Conservation (phyloP, 2,797 vertebrate genomes). For the Telmatherina bonti region DNA sequence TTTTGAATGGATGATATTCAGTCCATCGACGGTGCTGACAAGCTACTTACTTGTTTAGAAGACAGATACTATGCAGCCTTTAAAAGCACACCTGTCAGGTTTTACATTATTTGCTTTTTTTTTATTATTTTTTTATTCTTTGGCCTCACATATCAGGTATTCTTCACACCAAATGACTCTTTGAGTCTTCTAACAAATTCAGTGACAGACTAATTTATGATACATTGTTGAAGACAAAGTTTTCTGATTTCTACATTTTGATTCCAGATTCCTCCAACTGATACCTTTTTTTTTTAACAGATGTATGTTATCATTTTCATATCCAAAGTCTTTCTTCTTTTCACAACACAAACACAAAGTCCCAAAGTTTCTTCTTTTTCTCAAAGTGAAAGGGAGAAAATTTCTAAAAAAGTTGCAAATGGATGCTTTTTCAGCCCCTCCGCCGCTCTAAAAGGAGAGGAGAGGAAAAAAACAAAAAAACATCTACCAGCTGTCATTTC, state of each 20-base stretch:
- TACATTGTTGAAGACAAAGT: constrained; percentile 5
- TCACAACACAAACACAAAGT: not conserved
- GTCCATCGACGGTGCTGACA: constrained; percentile 31
- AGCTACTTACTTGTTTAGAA: constrained; percentile 49
- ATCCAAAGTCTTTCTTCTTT: not conserved
- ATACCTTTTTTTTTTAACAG: not conserved
- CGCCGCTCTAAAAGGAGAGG: not conserved
- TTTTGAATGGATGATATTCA: constrained; percentile 40
- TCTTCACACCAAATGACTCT: constrained; percentile 47
- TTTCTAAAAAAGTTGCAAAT: constrained; percentile 72
- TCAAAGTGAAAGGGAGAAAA: constrained; percentile 67
- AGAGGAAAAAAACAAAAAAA: constrained; percentile 30
- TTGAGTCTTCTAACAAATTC: constrained; percentile 17
- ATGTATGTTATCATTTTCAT: not conserved
- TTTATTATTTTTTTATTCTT: too few relatives aligned
- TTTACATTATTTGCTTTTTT: constrained; percentile 62
- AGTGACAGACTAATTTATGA: constrained; percentile 19
- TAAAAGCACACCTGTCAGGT: constrained; percentile 66
- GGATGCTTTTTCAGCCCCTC: constrained; percentile 52
- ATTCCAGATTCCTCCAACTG: not conserved
- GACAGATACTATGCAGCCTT: constrained; percentile 45
- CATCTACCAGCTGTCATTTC: constrained; percentile 86
- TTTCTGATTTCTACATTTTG: not conserved
- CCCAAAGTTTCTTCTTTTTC: constrained; percentile 42
- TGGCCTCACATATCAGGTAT: constrained; percentile 42